phyloP scores from a whole-genome alignment of 2,797 vertebrate species.

The Dermochelys coriacea region DNA sequence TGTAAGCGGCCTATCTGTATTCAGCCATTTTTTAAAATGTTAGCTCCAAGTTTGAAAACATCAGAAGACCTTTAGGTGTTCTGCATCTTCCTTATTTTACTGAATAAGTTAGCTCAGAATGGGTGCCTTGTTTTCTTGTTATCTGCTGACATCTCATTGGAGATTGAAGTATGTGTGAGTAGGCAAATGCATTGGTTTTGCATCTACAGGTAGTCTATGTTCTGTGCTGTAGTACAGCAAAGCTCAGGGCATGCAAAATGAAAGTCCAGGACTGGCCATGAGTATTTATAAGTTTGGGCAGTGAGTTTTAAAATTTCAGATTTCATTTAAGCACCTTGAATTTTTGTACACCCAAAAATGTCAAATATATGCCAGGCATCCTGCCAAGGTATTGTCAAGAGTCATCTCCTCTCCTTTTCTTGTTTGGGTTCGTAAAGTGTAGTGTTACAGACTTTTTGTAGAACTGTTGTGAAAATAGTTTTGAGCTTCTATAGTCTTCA shows the following conservation, averaged over 20 bases:
- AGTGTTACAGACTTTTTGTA: not conserved
- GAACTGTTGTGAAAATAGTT: slow-evolving; percentile 54
- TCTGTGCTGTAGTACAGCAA: not conserved
- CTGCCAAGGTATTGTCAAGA: slow-evolving; percentile 31
- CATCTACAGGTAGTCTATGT: not conserved
- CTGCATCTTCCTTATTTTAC: not conserved
- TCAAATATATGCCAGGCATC: slow-evolving; percentile 54
- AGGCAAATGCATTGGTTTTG: not conserved
- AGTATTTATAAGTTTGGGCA: slow-evolving; percentile 26
- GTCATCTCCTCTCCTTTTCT: slow-evolving; percentile 21
- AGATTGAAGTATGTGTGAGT: not conserved
- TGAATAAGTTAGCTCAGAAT: not conserved
- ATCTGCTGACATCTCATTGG: not conserved
- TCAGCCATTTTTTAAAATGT: not conserved
- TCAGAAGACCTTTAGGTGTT: not conserved
- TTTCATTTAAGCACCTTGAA: slow-evolving; percentile 62
- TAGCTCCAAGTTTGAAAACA: not conserved
- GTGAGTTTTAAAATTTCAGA: slow-evolving; percentile 2
- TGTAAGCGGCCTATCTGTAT: not conserved
- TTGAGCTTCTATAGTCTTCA: slow-evolving; percentile 41
- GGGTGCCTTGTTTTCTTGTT: not conserved
- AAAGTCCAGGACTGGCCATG: slow-evolving; percentile 30
- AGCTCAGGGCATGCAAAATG: not conserved
- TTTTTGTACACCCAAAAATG: slow-evolving; percentile 44
- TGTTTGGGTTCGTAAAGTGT: slow-evolving; percentile 52